Percentiles rank a stretch among this genome's conserved stretches.
Conservation (phyloP, 2,113 vertebrate species). For the Patagioenas fasciata region DNA sequence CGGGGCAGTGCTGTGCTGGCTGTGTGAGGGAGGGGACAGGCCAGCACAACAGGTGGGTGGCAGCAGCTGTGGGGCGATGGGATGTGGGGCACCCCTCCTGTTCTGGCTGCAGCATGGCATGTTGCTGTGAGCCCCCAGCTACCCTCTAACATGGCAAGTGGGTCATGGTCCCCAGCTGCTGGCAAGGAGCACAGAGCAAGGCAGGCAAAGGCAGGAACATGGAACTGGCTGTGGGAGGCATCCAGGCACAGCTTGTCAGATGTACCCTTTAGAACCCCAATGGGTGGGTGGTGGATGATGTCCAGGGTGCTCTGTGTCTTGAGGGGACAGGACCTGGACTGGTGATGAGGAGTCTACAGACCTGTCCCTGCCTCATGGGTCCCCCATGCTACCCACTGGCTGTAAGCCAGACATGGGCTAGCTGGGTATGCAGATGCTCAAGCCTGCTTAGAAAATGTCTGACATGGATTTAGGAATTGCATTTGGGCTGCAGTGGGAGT, state of each 20-base stretch:
- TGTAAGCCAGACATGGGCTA: not conserved
- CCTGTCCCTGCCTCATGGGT: not conserved
- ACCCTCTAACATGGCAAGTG: not conserved
- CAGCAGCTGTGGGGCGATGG: not conserved
- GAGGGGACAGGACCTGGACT: not conserved
- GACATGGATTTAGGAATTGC: not conserved
- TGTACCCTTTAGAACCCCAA: not conserved
- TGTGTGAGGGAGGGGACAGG: not conserved
- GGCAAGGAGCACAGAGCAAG: not conserved
- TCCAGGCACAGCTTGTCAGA: not conserved
- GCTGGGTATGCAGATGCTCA: not conserved
- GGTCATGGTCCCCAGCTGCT: not conserved
- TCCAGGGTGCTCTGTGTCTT: not conserved
- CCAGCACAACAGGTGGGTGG: not conserved
- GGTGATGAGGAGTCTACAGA: not conserved
- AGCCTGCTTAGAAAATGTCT: not conserved
- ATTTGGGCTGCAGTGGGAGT: not conserved
- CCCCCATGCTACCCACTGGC: not conserved
- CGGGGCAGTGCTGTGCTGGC: not conserved
- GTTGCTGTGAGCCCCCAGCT: not conserved
- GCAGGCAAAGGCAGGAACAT: not conserved
- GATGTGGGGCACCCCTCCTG: rapidly evolving
- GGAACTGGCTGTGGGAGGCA: not conserved
- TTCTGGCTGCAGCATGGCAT: not conserved
- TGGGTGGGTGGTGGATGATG: not conserved